These are phyloP conservation scores for Xanthostigma xanthostigma DNA, from an alignment of 2,888 invertebrate species.

Conservation along the genomic window DNA sequence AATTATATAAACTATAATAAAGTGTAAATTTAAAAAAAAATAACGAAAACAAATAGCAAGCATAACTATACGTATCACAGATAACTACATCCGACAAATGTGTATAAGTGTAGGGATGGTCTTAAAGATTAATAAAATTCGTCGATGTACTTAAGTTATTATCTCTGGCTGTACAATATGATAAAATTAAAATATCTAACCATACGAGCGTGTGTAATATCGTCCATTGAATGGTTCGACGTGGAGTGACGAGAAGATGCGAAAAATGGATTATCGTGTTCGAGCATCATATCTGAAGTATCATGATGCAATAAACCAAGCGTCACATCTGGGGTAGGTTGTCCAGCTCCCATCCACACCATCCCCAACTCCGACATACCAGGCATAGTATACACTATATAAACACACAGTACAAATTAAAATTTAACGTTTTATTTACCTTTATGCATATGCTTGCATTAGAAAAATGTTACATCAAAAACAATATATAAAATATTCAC, in stretches of 20 bases:
- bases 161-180: conserved; percentile 1
- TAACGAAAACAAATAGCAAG: too few relatives aligned
- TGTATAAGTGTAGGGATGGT: too few relatives aligned
- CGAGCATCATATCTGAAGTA: conserved; percentile 25
- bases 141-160: too few relatives aligned
- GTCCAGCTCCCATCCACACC: conserved; percentile 52
- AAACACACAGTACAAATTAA: neutral
- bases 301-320: conserved; percentile 28
- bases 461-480: too few relatives aligned
- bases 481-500: too few relatives aligned
- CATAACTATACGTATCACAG: neutral
- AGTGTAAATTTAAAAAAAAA: conserved; percentile 1
- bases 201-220: conserved; percentile 33
- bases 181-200: conserved; percentile 24
- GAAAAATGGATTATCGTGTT: conserved; percentile 29
- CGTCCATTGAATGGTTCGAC: conserved; percentile 34
- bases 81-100: neutral
- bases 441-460: neutral
- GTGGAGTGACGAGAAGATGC: conserved; percentile 29
- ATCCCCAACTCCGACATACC: conserved; percentile 43
- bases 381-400: conserved; percentile 32
- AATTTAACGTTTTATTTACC: neutral
- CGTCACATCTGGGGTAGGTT: conserved; percentile 33
- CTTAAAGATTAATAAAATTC: too few relatives aligned
- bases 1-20: conserved; percentile 1